Base-by-base conservation (phyloP, 2,797 vertebrate species). In the Hoplostethus mediterraneus region DNA sequence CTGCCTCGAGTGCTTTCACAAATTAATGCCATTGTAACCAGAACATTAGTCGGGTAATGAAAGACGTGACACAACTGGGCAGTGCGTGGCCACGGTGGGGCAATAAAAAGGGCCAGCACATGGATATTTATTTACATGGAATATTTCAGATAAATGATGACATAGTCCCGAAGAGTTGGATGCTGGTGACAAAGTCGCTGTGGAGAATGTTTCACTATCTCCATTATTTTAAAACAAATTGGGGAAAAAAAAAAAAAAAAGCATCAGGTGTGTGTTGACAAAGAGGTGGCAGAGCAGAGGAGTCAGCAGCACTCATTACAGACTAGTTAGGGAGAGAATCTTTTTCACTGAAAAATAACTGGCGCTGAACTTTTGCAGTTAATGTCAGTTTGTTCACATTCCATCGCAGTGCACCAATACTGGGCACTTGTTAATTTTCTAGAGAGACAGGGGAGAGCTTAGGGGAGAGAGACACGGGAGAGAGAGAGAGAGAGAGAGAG, bases 11-110 rank as follows among this genome's bases (percentile, higher is more conserved):
- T 80, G 71, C 65, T 77, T 87, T 82, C 64, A 60, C 63, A 89
- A 92, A 91, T 92, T 85, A 92, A 92, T 89, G 89, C 85, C 82
- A 87, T 62, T 85, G 88, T 86, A 86, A 82, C 87, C 75, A 86
- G 87, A 90, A 89, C 86, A 90, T 92, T 90, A 90, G 82, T 68
- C 25, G 56, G 73, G 71, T 89, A 91, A 90, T 92, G 86, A 91
- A 86, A 90, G 80, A 85, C 48, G 51, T 49, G 72, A 67, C 74
- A 77, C 80, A 85, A 77, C 62, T 5, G 73, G 76, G 69, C 72
- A 65, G 61, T 49, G 67, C 42, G 63, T 68, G 64, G 60, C 21
- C 65, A 80, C 72, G 84, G 71, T 66, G 52, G 54, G 54, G 65
- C 63, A 83, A 83, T 76, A 79, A 77, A 86, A 86, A 66, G 45